These are phyloP conservation scores for Nothocercus julius DNA, from an alignment of 2,113 vertebrate genomes.

Conservation along the genomic window DNA sequence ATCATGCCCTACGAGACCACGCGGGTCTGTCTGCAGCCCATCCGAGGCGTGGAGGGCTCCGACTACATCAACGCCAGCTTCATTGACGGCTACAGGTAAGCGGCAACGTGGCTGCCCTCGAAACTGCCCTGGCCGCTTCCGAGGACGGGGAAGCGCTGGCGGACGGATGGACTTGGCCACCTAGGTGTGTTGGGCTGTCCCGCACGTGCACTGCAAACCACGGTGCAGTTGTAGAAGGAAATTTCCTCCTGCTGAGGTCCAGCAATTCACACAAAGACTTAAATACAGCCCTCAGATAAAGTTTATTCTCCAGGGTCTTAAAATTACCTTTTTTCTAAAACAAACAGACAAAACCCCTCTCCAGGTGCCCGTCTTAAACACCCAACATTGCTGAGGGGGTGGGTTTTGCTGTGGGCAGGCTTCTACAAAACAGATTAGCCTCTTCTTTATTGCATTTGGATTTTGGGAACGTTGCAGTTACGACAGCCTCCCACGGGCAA, in stretches of 20 bases:
- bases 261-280: rapidly evolving
- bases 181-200: neutral
- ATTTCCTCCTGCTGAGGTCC: neutral
- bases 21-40: constrained; percentile 95
- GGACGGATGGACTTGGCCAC: rapidly evolving
- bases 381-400: neutral
- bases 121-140: rapidly evolving
- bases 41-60: constrained; percentile 94
- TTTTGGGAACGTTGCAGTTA: neutral
- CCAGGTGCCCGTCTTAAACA: neutral
- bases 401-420: neutral
- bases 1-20: constrained; percentile 99
- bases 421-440: neutral
- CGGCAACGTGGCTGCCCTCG: neutral
- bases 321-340: neutral
- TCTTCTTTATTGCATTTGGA: neutral
- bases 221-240: rapidly evolving
- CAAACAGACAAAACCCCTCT: neutral
- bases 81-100: constrained; percentile 94
- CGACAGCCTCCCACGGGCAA: neutral
- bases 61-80: constrained; percentile 98
- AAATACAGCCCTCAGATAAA: rapidly evolving
- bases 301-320: neutral
- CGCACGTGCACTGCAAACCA: rapidly evolving
- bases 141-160: neutral